Base-by-base conservation (phyloP, 2,888 invertebrate genomes). In the Operophtera brumata region DNA sequence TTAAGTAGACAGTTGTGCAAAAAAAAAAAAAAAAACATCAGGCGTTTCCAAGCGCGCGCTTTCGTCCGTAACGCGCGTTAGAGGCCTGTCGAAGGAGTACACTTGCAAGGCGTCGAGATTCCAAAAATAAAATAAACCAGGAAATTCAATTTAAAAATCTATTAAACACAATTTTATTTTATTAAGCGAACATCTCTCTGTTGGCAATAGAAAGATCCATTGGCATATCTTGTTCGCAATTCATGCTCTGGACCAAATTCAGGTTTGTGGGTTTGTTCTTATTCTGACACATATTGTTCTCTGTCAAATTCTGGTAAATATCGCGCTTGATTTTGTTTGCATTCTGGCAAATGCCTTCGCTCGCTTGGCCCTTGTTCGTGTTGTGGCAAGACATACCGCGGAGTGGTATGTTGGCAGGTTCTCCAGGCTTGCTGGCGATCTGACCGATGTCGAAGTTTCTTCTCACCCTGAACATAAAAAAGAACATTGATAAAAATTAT, bases 341-440 rank as follows among this genome's bases (percentile, higher is more conserved):
- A 25, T 32, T 40, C 40, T 47, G 11, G 47, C 40, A 10, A 8
- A 9, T 32, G 39, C 12, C 25, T n/a, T 14, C 13, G 37, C 37
- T 45, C 5, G 52, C 40, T 46, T 37, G 42, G 10, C 12, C 30
- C 26, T 47, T 47, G 14, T 49, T 57, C 0, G 66, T 55, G 53
- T 76, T 78, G 25, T 77, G 78, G 37, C 75, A 73, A 20, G 85
- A 78, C 0, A 82, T 72, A 0, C 82, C 86, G 56, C 80, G 84
- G 13, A 82, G 64, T 0, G 85, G 86, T 1, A 82, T 20, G 20
- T 3, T 20, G 20, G 20, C 73, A 40, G 37, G 11, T 7, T 32
- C 14, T 28, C 55, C 47, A 4, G 11, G 11, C 42, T 49, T 59
- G 49, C 52, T 51, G 10, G 28, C 6, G n/a, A 36, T 36, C 8